A percentile compares a stretch with the other conserved stretches of the same genome.
These are phyloP conservation scores for Theodoxus fluviatilis DNA, from an alignment of 2,888 invertebrate species.

Conservation along the genomic window DNA sequence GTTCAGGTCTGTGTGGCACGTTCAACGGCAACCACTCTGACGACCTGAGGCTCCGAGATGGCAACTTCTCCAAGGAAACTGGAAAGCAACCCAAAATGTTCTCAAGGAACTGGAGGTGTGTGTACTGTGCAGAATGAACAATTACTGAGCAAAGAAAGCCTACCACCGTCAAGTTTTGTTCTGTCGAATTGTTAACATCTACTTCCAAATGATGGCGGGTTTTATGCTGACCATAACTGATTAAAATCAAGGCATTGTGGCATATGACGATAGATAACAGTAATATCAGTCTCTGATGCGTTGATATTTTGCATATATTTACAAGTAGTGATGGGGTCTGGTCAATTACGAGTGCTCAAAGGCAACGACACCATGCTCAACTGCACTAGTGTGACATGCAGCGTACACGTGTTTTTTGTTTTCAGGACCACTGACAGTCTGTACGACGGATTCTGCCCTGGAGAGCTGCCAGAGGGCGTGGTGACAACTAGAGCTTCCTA, in stretches of 20 bases:
- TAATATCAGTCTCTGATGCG: no score
- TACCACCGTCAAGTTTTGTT: no score
- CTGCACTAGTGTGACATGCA: no score
- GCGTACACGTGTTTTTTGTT: background rate
- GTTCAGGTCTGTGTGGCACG: conserved; percentile 40
- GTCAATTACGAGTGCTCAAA: no score
- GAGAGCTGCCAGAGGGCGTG: conserved; percentile 27
- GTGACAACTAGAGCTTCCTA: conserved; percentile 22
- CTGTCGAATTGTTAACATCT: background rate
- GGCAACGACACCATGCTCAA: no score
- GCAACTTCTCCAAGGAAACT: conserved; percentile 26
- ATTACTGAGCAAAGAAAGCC: no score
- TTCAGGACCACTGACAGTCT: conserved; percentile 32
- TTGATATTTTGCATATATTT: no score
- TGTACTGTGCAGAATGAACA: background rate
- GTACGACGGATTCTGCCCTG: conserved; percentile 39
- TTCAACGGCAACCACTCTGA: conserved; percentile 37
- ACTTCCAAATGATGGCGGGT: background rate
- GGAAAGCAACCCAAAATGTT: conserved; percentile 29
- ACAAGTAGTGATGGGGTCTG: no score
- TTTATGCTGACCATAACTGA: no score
- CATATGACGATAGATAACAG: no score
- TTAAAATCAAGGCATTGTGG: no score
- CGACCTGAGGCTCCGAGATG: conserved; percentile 35
- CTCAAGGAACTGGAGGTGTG: conserved; percentile 36